Conservation (phyloP, 2,888 invertebrate genomes). For the Panopea generosa region DNA sequence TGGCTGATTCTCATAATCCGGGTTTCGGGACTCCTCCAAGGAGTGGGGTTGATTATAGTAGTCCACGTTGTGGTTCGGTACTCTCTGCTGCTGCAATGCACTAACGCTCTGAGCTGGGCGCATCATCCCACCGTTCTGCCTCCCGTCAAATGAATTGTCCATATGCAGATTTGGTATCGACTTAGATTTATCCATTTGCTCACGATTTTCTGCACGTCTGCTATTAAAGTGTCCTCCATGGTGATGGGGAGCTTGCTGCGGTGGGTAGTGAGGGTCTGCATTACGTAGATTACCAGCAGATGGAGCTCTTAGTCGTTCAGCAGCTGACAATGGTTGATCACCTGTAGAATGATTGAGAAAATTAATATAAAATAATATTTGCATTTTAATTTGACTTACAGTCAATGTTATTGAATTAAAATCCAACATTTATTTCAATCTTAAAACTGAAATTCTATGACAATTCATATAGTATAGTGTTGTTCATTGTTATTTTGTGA, state of each 20-base stretch:
- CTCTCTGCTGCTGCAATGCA: conserved; percentile 65
- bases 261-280: conserved; percentile 14
- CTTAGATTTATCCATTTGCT: conserved; percentile 73
- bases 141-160: conserved; percentile 75
- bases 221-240: conserved; percentile 46
- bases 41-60: conserved; percentile 67
- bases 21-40: conserved; percentile 63
- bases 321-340: conserved; percentile 57
- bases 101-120: conserved; percentile 77
- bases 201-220: conserved; percentile 46
- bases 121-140: conserved; percentile 65
- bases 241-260: conserved; percentile 44
- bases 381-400: no score
- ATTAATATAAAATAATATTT: no score
- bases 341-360: conserved; percentile 43
- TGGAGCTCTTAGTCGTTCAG: conserved; percentile 59
- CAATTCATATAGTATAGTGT: no score
- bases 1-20: conserved; percentile 81
- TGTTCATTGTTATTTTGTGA: no score
- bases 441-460: not conserved
- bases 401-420: no score
- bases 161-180: conserved; percentile 77
- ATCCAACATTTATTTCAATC: no score
- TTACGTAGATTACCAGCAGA: conserved; percentile 65
- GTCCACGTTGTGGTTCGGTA: conserved; percentile 56